These are phyloP conservation scores for Drosophila kanekoi DNA, from an alignment of 2,888 invertebrate genomes.

Conservation along the genomic window DNA sequence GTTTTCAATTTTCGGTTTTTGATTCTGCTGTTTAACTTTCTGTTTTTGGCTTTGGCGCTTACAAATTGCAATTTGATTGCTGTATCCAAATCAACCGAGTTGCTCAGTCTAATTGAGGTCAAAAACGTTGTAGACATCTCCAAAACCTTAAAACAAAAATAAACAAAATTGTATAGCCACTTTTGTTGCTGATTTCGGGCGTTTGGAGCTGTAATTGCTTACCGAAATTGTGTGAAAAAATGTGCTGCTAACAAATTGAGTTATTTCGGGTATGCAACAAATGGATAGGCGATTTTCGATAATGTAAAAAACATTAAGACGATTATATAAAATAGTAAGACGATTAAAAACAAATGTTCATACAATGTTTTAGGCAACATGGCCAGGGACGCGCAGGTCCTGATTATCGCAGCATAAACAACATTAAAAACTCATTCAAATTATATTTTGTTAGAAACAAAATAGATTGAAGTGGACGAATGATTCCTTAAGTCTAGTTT, in stretches of 20 bases:
- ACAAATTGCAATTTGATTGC: slow-evolving; percentile 77
- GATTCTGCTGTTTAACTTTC: slow-evolving; percentile 50
- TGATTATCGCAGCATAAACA: too few relatives aligned
- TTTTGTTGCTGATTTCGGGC: slow-evolving; percentile 26
- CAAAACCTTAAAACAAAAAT: slow-evolving; percentile 39
- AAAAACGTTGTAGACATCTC: slow-evolving; percentile 63
- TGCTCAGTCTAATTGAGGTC: slow-evolving; percentile 71
- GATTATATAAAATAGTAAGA: slow-evolving; percentile 5
- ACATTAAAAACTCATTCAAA: too few relatives aligned
- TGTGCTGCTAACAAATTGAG: slow-evolving; percentile 37
- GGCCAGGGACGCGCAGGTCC: background rate
- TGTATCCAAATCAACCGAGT: slow-evolving; percentile 35
- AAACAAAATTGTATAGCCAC: slow-evolving; percentile 10
- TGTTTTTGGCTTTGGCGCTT: slow-evolving; percentile 53
- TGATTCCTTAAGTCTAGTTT: background rate
- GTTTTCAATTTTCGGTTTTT: slow-evolving; percentile 36
- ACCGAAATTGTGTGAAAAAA: slow-evolving; percentile 37
- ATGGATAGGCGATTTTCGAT: slow-evolving; percentile 20
- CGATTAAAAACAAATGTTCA: background rate
- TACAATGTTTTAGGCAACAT: background rate
- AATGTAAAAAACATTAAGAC: slow-evolving; percentile 12
- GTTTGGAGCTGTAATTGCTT: slow-evolving; percentile 27
- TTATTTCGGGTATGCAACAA: slow-evolving; percentile 23
- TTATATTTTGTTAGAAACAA: background rate
- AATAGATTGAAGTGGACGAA: background rate